phyloP scores from a whole-genome alignment of 2,797 vertebrate genomes.

The Sebastes nivosus region DNA sequence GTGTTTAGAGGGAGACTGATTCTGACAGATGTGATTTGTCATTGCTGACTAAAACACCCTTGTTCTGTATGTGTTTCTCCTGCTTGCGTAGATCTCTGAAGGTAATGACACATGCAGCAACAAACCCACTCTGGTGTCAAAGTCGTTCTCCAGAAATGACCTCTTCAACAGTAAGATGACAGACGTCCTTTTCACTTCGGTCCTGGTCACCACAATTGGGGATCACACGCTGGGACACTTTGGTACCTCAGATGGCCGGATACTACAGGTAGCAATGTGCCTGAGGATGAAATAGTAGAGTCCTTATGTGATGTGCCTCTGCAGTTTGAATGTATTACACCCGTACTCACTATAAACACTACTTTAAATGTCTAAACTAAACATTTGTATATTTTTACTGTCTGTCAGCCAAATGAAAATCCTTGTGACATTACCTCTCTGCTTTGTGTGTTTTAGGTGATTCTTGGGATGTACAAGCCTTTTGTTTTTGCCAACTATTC shows the following conservation, averaged over 20 bases:
- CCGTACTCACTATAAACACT: background rate
- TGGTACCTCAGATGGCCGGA: constrained; percentile 88
- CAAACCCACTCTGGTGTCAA: constrained; percentile 86
- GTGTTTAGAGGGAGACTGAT: background rate
- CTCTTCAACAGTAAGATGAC: constrained; percentile 89
- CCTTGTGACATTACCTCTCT: background rate
- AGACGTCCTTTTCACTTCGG: constrained; percentile 85
- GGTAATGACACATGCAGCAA: constrained; percentile 79
- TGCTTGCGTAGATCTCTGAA: constrained; percentile 66
- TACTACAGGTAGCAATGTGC: constrained; percentile 87
- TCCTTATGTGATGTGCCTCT: background rate
- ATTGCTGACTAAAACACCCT: background rate
- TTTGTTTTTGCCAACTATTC: constrained; percentile 92
- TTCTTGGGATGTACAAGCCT: constrained; percentile 82
- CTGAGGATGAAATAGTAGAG: background rate
- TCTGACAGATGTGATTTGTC: background rate
- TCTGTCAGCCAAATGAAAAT: background rate
- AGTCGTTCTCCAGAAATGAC: constrained; percentile 83
- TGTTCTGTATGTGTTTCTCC: constrained; percentile 18
- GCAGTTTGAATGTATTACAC: background rate
- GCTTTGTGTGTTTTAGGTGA: constrained; percentile 80
- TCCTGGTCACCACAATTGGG: constrained; percentile 86
- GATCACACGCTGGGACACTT: constrained; percentile 90
- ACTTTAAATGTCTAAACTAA: background rate
- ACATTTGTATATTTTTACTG: background rate